These are phyloP conservation scores for Neodiprion lecontei DNA, from an alignment of 1,140 invertebrate genomes.

Conservation along the genomic window DNA sequence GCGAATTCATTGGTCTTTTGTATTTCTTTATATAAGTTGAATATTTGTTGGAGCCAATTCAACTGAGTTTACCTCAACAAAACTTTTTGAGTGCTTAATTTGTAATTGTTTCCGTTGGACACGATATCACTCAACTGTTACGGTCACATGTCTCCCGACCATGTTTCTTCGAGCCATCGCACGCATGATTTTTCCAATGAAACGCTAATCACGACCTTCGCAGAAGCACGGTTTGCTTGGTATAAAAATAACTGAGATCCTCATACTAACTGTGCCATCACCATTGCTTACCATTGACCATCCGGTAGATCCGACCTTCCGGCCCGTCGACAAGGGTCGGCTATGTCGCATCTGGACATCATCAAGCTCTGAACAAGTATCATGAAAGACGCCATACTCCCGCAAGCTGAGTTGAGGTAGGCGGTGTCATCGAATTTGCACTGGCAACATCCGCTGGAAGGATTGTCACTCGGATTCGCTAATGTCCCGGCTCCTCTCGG, in stretches of 20 bases:
- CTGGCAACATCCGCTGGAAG: conserved; percentile 38
- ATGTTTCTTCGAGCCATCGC: no score
- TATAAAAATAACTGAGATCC: no score
- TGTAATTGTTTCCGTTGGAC: no score
- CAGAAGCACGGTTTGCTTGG: no score
- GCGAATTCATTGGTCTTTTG: no score
- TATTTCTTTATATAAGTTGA: no score
- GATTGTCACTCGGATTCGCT: conserved; percentile 12
- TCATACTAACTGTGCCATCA: not conserved
- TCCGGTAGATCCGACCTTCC: conserved; percentile 42
- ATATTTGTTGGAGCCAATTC: no score
- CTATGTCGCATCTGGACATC: conserved; percentile 62
- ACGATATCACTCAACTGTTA: no score
- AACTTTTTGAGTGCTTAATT: no score
- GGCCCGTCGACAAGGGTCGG: conserved; percentile 57
- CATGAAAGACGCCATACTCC: conserved; percentile 52
- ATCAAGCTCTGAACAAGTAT: conserved; percentile 62
- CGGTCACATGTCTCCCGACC: no score
- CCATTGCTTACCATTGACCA: conserved; percentile 16
- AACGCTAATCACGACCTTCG: not conserved
- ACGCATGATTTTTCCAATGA: not conserved
- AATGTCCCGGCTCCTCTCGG: conserved; percentile 52
- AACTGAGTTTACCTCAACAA: no score
- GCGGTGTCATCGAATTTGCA: conserved; percentile 60
- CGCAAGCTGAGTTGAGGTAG: conserved; percentile 52